Conservation (phyloP, 2,797 vertebrate species). For the Prionace glauca region DNA sequence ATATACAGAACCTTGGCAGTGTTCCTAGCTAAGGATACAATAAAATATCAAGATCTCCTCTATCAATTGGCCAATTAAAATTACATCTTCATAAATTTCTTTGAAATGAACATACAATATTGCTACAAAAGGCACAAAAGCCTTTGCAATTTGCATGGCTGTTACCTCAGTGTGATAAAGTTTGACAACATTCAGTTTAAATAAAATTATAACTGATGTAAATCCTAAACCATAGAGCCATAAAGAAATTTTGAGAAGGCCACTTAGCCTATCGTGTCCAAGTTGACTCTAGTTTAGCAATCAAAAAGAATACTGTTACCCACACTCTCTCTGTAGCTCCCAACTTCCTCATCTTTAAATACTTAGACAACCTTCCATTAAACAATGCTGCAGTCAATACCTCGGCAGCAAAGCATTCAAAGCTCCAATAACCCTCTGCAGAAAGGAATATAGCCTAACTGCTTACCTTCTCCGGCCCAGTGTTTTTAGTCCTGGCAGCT, state of each 20-base stretch:
- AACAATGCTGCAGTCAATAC: neutral
- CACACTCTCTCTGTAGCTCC: neutral
- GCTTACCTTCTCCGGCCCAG: neutral
- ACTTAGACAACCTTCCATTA: neutral
- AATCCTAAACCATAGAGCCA: neutral
- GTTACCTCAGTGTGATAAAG: neutral
- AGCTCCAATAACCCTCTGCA: neutral
- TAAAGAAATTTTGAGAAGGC: neutral
- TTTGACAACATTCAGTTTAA: neutral
- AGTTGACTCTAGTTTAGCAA: neutral
- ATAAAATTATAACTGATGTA: neutral
- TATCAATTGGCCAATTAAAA: neutral
- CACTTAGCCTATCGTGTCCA: neutral
- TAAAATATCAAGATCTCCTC: neutral
- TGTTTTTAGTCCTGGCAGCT: neutral
- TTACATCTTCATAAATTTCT: neutral
- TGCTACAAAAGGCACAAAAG: neutral
- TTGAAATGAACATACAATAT: neutral
- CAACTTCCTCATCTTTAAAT: neutral
- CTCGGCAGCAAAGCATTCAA: neutral
- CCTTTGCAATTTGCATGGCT: neutral
- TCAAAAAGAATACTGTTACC: neutral
- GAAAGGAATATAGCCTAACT: neutral
- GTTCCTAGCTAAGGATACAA: neutral
- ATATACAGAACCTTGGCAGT: neutral